These are phyloP conservation scores for Synergus laeviventris DNA, from an alignment of 2,888 invertebrate species.

Conservation along the genomic window DNA sequence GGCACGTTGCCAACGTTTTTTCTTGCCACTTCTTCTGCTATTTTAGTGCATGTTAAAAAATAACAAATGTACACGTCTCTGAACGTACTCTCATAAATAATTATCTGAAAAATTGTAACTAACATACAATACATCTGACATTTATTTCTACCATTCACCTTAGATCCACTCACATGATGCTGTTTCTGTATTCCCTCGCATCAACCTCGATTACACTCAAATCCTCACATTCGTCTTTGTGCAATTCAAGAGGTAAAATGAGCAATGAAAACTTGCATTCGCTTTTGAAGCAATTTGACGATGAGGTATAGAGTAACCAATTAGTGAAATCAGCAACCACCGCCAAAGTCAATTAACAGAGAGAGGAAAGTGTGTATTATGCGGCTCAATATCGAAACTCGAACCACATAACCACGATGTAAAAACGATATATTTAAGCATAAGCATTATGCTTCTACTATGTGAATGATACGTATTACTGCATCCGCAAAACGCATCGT, in stretches of 20 bases:
- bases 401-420: not conserved
- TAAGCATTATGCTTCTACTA: no score
- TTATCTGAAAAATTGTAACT: no score
- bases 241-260: not conserved
- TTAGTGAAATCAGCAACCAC: not conserved
- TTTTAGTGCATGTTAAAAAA: no score
- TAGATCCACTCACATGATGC: not conserved
- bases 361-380: not conserved
- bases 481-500: not conserved
- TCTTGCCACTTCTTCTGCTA: no score
- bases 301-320: not conserved
- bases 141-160: no score
- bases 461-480: not conserved
- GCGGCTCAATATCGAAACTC: not conserved
- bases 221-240: not conserved
- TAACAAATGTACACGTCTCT: no score
- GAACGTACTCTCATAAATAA: no score
- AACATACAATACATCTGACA: no score
- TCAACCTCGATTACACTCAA: not conserved
- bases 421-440: not conserved
- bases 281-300: slow-evolving; percentile 3
- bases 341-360: not conserved
- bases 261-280: not conserved
- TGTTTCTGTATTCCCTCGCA: not conserved
- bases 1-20: no score